These are phyloP conservation scores for Hylyphantes graminicola DNA, from an alignment of 1,140 invertebrate species.

Conservation along the genomic window DNA sequence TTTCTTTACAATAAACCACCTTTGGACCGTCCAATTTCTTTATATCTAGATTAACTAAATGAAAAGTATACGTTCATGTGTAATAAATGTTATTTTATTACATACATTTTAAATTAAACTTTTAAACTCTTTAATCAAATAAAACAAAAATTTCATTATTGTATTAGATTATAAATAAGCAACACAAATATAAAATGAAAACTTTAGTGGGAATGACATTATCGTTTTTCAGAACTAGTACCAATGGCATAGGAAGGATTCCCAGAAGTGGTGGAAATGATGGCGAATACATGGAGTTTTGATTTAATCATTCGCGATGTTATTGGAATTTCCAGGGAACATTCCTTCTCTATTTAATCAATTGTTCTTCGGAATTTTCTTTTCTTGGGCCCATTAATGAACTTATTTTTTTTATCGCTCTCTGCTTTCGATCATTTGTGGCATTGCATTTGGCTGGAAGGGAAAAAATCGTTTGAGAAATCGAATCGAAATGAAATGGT, in stretches of 20 bases:
- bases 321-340: constrained; percentile 17
- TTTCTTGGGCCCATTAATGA: constrained; percentile 11
- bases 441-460: background rate
- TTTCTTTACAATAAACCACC: too few species aligned
- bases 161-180: background rate
- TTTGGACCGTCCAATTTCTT: too few species aligned
- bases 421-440: background rate
- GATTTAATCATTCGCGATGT: constrained; percentile 28
- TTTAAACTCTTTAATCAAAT: too few species aligned
- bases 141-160: too few species aligned
- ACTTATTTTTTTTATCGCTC: background rate
- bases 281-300: constrained; percentile 8
- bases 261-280: constrained; percentile 7
- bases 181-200: background rate
- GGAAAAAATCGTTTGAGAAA: too few species aligned
- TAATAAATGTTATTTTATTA: too few species aligned
- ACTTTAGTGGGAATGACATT: too few species aligned
- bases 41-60: too few species aligned
- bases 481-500: too few species aligned
- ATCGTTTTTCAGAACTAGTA: too few species aligned
- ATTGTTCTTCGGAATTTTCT: constrained; percentile 8
- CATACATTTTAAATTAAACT: too few species aligned
- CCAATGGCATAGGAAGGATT: background rate
- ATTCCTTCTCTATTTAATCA: constrained; percentile 34
- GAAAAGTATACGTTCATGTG: too few species aligned